phyloP scores from a whole-genome alignment of 2,113 vertebrate species.

The Oceanodroma tethys region DNA sequence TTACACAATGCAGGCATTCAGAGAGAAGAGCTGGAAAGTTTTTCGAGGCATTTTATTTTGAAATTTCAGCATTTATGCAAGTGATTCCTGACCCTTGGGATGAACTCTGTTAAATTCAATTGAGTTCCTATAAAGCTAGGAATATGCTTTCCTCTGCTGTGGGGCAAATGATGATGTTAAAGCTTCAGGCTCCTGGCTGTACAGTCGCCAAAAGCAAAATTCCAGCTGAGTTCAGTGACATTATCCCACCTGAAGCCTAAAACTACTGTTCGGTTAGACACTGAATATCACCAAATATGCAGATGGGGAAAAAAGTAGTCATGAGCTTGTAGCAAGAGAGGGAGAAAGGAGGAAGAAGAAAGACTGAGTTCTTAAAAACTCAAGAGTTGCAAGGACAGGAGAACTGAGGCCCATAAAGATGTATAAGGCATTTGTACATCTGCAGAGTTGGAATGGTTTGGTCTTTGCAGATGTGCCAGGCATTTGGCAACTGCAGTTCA shows the following conservation, averaged over 20 bases:
- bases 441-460: neutral
- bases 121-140: neutral
- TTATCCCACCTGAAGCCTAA: neutral
- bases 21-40: neutral
- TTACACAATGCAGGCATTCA: neutral
- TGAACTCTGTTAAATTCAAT: neutral
- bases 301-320: neutral
- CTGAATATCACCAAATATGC: neutral
- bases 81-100: neutral
- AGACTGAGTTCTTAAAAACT: neutral
- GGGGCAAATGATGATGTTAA: neutral
- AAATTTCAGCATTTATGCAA: conserved; percentile 2
- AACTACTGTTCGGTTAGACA: neutral
- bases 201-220: neutral
- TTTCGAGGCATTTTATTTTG: neutral
- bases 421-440: neutral
- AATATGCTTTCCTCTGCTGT: neutral
- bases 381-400: neutral
- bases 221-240: neutral
- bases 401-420: neutral
- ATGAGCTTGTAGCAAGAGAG: neutral
- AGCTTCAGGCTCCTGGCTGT: neutral
- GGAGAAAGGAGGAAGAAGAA: neutral
- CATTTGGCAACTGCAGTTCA: neutral
- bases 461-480: neutral